These are phyloP conservation scores for Harpagifer antarcticus DNA, from an alignment of 2,797 vertebrate species.

Conservation along the genomic window DNA sequence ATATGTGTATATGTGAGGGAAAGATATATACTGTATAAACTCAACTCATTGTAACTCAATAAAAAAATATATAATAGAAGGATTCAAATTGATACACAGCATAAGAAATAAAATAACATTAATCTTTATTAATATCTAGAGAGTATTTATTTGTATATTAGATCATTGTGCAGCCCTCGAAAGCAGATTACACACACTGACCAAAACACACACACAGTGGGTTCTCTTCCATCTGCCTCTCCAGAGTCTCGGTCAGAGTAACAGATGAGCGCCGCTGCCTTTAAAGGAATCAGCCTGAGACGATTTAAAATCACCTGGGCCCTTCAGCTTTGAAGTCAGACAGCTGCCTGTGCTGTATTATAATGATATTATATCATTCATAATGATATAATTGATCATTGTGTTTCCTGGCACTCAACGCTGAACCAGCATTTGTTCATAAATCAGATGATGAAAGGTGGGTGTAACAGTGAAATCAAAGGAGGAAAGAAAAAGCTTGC, in stretches of 20 bases:
- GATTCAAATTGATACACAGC: no score
- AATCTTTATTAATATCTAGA: no score
- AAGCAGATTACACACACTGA: no score
- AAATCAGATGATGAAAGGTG: constrained; percentile 76
- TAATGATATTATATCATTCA: constrained; percentile 76
- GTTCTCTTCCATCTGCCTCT: constrained; percentile 30
- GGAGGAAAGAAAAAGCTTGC: constrained; percentile 41
- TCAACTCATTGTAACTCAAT: no score
- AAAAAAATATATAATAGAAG: no score
- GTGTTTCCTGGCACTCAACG: constrained; percentile 78
- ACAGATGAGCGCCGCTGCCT: constrained; percentile 66
- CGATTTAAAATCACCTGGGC: constrained; percentile 75
- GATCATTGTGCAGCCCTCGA: no score
- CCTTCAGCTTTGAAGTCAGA: constrained; percentile 74
- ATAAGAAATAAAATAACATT: no score
- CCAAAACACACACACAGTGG: background rate
- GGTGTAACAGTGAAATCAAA: constrained; percentile 66
- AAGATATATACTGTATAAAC: no score
- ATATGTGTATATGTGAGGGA: no score
- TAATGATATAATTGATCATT: constrained; percentile 80
- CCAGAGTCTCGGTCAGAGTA: constrained; percentile 44
- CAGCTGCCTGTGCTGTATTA: constrained; percentile 72
- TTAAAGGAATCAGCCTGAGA: constrained; percentile 66
- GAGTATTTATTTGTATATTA: no score
- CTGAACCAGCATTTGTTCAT: constrained; percentile 60